A percentile compares a stretch with the other conserved stretches of the same genome.
Conservation (phyloP, 1,140 invertebrate species). For the Psix sp. region DNA sequence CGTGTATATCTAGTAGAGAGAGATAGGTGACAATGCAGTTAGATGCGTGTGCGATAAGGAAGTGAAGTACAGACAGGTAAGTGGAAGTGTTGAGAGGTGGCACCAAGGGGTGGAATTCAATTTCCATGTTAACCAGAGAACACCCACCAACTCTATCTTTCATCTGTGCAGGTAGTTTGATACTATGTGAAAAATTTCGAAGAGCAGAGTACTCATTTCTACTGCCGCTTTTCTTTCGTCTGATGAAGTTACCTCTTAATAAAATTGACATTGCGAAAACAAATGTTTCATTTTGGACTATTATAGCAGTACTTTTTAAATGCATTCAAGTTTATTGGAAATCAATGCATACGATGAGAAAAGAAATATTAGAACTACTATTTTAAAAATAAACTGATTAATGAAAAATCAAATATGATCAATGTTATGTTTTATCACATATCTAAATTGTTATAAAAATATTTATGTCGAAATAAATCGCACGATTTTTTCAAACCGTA, state of each 20-base stretch:
- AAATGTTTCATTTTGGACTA: too few species aligned
- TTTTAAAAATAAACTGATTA: too few species aligned
- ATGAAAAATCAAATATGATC: too few species aligned
- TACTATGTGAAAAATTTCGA: constrained; percentile 54
- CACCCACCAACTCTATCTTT: constrained; percentile 46
- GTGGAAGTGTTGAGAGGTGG: constrained; percentile 59
- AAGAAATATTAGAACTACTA: too few species aligned
- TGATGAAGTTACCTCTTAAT: constrained; percentile 2
- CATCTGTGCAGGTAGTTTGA: constrained; percentile 43
- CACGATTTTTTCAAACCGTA: too few species aligned
- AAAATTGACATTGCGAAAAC: background rate
- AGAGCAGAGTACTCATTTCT: constrained; percentile 38
- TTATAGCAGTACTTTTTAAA: too few species aligned
- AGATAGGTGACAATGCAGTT: constrained; percentile 29
- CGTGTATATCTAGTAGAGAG: constrained; percentile 19
- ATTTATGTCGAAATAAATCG: too few species aligned
- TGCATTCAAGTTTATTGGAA: too few species aligned
- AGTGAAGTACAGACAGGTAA: constrained; percentile 53
- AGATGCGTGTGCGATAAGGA: constrained; percentile 44
- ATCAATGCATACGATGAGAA: too few species aligned
- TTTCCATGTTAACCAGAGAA: constrained; percentile 68
- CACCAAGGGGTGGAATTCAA: constrained; percentile 66
- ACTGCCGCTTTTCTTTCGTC: background rate
- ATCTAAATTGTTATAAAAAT: too few species aligned
- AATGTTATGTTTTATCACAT: too few species aligned